Base-by-base conservation (phyloP, 2,888 invertebrate species). In the Hermaeophaga mercurialis region DNA sequence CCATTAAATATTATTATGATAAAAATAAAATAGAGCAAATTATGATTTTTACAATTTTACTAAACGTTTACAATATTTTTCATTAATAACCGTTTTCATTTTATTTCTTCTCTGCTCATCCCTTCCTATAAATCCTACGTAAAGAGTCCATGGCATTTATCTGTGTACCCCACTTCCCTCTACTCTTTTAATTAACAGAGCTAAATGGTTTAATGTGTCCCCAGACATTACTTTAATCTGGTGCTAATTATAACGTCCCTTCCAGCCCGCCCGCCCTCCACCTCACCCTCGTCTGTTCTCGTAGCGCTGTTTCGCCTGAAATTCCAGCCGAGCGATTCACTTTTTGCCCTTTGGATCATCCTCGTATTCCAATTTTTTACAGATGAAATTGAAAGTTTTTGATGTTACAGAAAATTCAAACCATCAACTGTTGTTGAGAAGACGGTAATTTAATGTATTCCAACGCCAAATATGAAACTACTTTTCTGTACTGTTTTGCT, bases 161-260 rank as follows among this genome's bases (percentile, higher is more conserved):
- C 73, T 73, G 71, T 72, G 69, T 67, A 66, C 71, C 72, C 69
- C 71, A 67, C 69, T 69, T 70, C 73, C 70, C 74, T 72, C 76
- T 76, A 78, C 78, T 78, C 79, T 79, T 79, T 79, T 79, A 79
- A 79, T 79, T 79, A 79, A 78, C 78, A 79, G 78, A 76, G 77
- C 78, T 77, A 79, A 79, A 79, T 79, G 78, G 79, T 76, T 79
- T 79, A 82, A 81, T 81, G 80, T 80, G 80, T 82, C 81, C 81
- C 81, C 79, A 80, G 82, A 82, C 82, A 81, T 81, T 81, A 81
- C 81, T 82, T 82, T 82, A 82, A 82, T 82, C 82, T 82, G 82
- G 82, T 80, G 80, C 82, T 82, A 82, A 82, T 82, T 82, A 81
- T 82, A 81, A 81, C 80, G 74, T 73, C 75, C 75, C 75, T 71